Evolutionary conservation across 2,113 vertebrate genomes (phyloP).

Genomic region (Atrichornis clamosus): DNA sequence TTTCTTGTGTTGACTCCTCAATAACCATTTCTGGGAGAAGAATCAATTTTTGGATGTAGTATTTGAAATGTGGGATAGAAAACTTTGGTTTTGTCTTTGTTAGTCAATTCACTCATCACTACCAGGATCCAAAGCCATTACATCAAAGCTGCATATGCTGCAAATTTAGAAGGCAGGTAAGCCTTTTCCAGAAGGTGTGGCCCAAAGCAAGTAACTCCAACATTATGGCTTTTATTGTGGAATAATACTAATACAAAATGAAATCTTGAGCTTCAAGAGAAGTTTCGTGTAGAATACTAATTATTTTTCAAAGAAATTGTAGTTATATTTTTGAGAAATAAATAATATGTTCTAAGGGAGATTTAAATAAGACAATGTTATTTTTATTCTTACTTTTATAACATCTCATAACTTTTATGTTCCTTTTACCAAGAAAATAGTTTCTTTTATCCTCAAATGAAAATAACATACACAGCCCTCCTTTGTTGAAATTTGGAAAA

Average conservation of each 20-base stretch:
- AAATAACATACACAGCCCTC: not conserved
- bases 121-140: not conserved
- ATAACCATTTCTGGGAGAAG: not conserved
- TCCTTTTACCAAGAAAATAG: not conserved
- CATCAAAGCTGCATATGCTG: not conserved
- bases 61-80: not conserved
- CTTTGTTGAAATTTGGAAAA: not conserved
- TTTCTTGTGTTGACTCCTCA: not conserved
- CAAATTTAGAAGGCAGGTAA: not conserved
- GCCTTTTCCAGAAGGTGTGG: not conserved
- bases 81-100: not conserved
- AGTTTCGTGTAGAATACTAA: not conserved
- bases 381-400: not conserved
- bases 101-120: not conserved
- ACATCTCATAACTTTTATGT: not conserved
- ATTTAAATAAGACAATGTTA: not conserved
- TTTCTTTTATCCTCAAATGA: not conserved
- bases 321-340: not conserved
- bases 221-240: not conserved
- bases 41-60: not conserved
- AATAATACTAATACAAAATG: not conserved
- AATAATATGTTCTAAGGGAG: not conserved
- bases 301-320: not conserved
- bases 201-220: not conserved
- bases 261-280: not conserved